These are phyloP conservation scores for Dendrolimus punctatus DNA, from an alignment of 1,140 invertebrate genomes.

Conservation along the genomic window DNA sequence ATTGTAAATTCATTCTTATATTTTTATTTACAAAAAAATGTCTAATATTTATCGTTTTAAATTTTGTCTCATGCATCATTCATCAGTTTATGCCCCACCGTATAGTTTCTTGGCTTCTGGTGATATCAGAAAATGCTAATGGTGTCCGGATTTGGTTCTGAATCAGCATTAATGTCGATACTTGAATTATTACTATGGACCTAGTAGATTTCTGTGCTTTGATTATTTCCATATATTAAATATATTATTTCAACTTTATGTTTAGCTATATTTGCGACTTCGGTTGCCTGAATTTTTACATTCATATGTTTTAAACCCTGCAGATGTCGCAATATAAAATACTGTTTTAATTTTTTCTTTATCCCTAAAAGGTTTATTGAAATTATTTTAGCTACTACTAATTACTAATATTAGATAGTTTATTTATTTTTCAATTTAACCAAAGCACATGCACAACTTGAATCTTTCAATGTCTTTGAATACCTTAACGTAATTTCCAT, in stretches of 20 bases:
- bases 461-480: too few relatives aligned
- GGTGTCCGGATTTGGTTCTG: constrained; percentile 40
- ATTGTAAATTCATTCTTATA: background rate
- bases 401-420: too few relatives aligned
- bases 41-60: background rate
- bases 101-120: constrained; percentile 50
- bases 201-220: constrained; percentile 9
- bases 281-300: background rate
- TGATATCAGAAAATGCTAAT: constrained; percentile 59
- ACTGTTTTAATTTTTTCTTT: too few relatives aligned
- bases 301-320: too few relatives aligned
- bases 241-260: constrained; percentile 3
- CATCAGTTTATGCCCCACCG: constrained; percentile 48
- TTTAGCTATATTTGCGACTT: background rate
- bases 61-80: constrained; percentile 52
- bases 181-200: constrained; percentile 40
- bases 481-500: too few relatives aligned
- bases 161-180: constrained; percentile 46
- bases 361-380: too few relatives aligned
- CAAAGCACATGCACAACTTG: too few relatives aligned
- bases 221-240: constrained; percentile 5
- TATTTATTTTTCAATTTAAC: too few relatives aligned
- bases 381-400: too few relatives aligned
- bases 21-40: background rate
- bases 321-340: too few relatives aligned